These are phyloP conservation scores for Metallyticus violacea DNA, from an alignment of 2,888 invertebrate species.

Conservation along the genomic window DNA sequence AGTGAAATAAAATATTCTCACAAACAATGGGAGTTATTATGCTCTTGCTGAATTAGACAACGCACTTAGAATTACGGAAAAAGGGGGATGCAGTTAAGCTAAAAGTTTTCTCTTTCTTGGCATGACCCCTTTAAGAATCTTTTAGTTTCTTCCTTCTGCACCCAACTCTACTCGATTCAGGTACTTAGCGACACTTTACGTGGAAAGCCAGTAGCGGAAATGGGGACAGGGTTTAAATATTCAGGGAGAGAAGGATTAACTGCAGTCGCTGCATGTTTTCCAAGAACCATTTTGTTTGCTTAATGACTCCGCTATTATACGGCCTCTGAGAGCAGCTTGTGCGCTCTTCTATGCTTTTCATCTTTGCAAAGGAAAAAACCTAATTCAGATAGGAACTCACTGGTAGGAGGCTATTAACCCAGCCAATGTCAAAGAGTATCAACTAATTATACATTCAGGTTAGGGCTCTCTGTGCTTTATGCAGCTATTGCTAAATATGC, in stretches of 20 bases:
- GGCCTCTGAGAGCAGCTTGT: not conserved
- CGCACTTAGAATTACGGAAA: no score
- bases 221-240: not conserved
- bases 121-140: not conserved
- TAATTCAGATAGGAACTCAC: no score
- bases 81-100: not conserved
- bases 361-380: not conserved
- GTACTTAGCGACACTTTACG: not conserved
- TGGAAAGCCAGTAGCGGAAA: no score
- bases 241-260: not conserved
- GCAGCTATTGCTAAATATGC: no score
- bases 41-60: no score
- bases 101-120: not conserved
- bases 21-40: no score
- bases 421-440: no score
- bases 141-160: not conserved
- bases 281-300: not conserved
- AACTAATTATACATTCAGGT: no score
- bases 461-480: no score
- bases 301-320: not conserved
- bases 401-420: no score
- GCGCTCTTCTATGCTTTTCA: not conserved
- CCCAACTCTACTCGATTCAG: not conserved
- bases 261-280: not conserved
- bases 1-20: no score